A percentile compares a stretch with the other conserved stretches of the same genome.
These are phyloP conservation scores for Thamnophis elegans DNA, from an alignment of 2,797 vertebrate genomes.

Conservation along the genomic window DNA sequence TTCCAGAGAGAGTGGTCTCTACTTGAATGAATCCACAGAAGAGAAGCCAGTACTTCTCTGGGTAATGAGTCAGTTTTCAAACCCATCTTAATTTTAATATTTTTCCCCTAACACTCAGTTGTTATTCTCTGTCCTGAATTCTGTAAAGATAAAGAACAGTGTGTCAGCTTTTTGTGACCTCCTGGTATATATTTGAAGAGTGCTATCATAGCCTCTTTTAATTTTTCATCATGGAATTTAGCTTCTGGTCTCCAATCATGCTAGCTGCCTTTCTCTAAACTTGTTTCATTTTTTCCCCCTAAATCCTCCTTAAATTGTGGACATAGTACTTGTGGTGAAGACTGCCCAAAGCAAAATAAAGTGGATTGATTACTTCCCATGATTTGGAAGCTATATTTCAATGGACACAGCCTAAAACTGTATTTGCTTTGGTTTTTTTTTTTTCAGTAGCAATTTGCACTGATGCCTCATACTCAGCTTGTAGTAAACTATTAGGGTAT, in stretches of 20 bases:
- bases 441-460: neutral
- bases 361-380: neutral
- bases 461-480: neutral
- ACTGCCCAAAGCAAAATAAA: neutral
- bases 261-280: neutral
- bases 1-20: neutral
- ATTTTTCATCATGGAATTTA: neutral
- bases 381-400: neutral
- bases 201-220: neutral
- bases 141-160: neutral
- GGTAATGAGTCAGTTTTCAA: neutral
- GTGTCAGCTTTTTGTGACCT: neutral
- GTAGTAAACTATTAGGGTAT: neutral
- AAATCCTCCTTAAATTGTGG: neutral
- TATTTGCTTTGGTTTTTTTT: neutral
- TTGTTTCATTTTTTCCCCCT: neutral
- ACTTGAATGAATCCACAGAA: neutral
- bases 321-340: neutral
- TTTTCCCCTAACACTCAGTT: neutral
- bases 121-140: neutral
- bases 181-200: neutral
- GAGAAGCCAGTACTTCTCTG: neutral
- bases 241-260: neutral
- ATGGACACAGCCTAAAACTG: neutral
- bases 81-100: neutral